A percentile compares a stretch with the other conserved stretches of the same genome.
These are phyloP conservation scores for Meandrina meandrites DNA, from an alignment of 92 coral and sea anemone species.

Conservation along the genomic window DNA sequence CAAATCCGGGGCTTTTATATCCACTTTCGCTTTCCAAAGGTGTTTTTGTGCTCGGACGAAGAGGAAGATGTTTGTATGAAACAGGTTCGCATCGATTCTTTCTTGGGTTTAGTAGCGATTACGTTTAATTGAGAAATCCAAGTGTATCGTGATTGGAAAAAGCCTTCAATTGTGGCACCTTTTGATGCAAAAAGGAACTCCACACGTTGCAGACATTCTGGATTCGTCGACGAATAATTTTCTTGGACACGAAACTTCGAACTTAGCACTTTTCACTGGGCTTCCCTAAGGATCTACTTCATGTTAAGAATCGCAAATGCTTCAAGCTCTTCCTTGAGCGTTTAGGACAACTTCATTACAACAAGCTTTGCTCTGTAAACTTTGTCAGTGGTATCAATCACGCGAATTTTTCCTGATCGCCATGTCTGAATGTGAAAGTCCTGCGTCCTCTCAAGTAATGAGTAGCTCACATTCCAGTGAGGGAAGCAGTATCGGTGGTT, in stretches of 20 bases:
- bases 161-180: not conserved
- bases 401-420: not conserved
- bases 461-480: constrained; percentile 30
- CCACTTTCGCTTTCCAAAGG: constrained; percentile 8
- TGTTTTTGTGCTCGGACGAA: not conserved
- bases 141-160: not conserved
- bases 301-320: not conserved
- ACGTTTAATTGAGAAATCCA: not conserved
- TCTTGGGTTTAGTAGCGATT: not conserved
- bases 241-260: not conserved
- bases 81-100: not conserved
- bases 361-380: not conserved
- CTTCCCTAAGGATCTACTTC: not conserved
- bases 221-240: not conserved
- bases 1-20: constrained; percentile 26
- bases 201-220: not conserved
- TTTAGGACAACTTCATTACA: not conserved
- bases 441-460: not conserved
- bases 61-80: not conserved
- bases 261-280: not conserved
- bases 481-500: constrained; percentile 6
- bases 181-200: not conserved
- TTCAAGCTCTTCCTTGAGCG: not conserved
- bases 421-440: not conserved
- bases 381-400: no score